Evolutionary conservation across 37 sponge, comb jelly and placozoan genomes (phyloP).

Genomic region (Haliclona indistincta): DNA sequence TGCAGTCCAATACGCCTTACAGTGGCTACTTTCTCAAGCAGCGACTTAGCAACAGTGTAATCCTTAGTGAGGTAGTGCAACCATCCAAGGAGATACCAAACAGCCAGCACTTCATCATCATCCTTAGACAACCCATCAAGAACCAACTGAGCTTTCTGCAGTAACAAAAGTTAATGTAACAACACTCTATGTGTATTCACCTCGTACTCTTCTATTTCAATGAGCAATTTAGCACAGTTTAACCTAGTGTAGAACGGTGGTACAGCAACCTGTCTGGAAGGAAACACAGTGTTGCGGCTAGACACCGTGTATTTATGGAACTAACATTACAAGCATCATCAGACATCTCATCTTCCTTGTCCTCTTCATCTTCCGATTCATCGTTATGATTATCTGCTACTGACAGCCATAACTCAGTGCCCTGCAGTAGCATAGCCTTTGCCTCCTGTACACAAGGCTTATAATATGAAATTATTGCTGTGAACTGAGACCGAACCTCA

Average conservation of each 20-base stretch:
- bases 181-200: slow-evolving; percentile 9
- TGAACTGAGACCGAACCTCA: slow-evolving; percentile 9
- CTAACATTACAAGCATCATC: neutral
- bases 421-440: slow-evolving; percentile 22
- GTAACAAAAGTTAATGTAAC: neutral
- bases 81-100: slow-evolving; percentile 90
- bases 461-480: neutral
- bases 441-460: slow-evolving; percentile 42
- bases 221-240: slow-evolving; percentile 59
- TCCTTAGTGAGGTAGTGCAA: slow-evolving; percentile 48
- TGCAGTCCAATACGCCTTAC: slow-evolving; percentile 21
- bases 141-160: slow-evolving; percentile 55
- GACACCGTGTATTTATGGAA: too few species aligned
- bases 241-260: slow-evolving; percentile 59
- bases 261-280: neutral
- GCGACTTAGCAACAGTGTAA: slow-evolving; percentile 42
- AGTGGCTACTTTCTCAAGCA: slow-evolving; percentile 35
- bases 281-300: neutral
- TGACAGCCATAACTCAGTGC: slow-evolving; percentile 64
- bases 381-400: neutral
- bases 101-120: slow-evolving; percentile 83
- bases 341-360: neutral
- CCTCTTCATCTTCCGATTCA: neutral
- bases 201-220: slow-evolving; percentile 71
- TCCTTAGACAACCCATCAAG: slow-evolving; percentile 62